phyloP scores from a whole-genome alignment of 1,140 invertebrate genomes.

The Diorhabda elongata region DNA sequence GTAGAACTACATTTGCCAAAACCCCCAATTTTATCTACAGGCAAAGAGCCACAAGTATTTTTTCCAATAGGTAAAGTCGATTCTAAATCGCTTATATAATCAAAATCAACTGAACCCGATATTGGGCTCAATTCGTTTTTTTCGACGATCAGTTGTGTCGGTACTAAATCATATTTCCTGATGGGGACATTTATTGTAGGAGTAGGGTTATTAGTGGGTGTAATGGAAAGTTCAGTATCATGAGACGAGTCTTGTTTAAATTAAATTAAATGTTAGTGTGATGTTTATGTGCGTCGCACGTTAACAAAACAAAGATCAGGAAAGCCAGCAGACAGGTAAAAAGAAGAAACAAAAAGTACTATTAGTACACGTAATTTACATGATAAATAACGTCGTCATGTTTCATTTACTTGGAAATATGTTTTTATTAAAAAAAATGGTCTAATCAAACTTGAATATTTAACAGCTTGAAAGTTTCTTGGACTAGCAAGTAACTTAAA shows the following conservation, averaged over 20 bases:
- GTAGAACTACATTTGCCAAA: constrained; percentile 39
- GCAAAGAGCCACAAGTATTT: neutral
- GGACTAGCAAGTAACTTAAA: neutral
- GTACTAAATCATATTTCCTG: too few species aligned
- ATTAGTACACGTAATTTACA: constrained; percentile 4
- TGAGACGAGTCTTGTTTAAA: constrained; percentile 30
- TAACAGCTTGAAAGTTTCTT: neutral
- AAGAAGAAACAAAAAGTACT: constrained; percentile 33
- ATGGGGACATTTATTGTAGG: too few species aligned
- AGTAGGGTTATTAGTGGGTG: constrained; percentile 29
- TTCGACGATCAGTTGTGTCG: neutral
- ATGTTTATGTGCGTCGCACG: constrained; percentile 4
- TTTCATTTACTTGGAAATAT: neutral
- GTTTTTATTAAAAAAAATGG: neutral
- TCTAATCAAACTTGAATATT: neutral
- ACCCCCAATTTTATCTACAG: neutral
- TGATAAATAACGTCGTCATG: neutral
- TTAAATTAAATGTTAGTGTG: constrained; percentile 20
- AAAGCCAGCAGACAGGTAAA: constrained; percentile 27
- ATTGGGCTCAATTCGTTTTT: constrained; percentile 40
- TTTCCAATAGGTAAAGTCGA: constrained; percentile 30
- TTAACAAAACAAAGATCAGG: constrained; percentile 24
- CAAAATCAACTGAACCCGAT: constrained; percentile 41
- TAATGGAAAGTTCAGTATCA: constrained; percentile 33
- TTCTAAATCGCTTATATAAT: constrained; percentile 32